Evolutionary conservation across 1,140 invertebrate species (phyloP).

Genomic region (Drosophila subpulchrella): DNA sequence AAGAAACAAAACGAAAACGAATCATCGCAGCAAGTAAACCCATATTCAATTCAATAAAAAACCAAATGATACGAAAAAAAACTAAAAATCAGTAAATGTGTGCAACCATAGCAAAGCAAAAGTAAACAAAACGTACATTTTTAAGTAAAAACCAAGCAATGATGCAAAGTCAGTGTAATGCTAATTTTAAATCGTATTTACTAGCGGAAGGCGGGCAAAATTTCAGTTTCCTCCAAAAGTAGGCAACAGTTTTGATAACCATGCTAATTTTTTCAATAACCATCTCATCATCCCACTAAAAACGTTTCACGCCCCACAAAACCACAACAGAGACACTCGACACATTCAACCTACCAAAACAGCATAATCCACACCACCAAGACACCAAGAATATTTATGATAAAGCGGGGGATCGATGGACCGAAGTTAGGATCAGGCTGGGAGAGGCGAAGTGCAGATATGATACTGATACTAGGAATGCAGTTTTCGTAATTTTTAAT

Average conservation of each 20-base stretch:
- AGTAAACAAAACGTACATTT: constrained; percentile 58
- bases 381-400: constrained; percentile 39
- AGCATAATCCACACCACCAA: constrained; percentile 80
- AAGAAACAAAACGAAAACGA: constrained; percentile 9
- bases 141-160: constrained; percentile 62
- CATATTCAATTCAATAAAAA: constrained; percentile 62
- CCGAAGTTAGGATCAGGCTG: constrained; percentile 34
- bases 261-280: constrained; percentile 46
- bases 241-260: constrained; percentile 24
- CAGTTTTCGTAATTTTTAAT: constrained; percentile 76
- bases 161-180: constrained; percentile 61
- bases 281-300: constrained; percentile 44
- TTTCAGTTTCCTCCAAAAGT: constrained; percentile 65
- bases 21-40: constrained; percentile 32
- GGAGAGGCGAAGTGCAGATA: constrained; percentile 13
- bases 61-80: constrained; percentile 19
- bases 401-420: constrained; percentile 36
- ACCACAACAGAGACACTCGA: constrained; percentile 27
- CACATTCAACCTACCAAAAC: constrained; percentile 68
- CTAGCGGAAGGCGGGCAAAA: constrained; percentile 38
- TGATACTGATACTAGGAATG: constrained; percentile 43
- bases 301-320: constrained; percentile 18
- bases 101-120: constrained; percentile 68
- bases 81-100: constrained; percentile 60
- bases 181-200: constrained; percentile 74